These are phyloP conservation scores for Cataglyphis livida DNA, from an alignment of 2,888 invertebrate species.

Conservation along the genomic window DNA sequence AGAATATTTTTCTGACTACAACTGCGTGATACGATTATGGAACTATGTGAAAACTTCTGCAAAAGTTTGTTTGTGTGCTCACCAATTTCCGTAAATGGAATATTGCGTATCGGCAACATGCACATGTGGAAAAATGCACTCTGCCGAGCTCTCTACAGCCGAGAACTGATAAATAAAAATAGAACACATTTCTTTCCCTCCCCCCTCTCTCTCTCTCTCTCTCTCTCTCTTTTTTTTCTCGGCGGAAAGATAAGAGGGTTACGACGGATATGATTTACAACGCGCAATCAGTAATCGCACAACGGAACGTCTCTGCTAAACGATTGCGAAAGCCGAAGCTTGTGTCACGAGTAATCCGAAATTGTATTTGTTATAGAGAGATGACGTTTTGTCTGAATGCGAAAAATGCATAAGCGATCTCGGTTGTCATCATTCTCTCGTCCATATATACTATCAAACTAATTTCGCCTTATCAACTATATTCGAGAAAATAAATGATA, in stretches of 20 bases:
- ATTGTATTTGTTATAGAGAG: slow-evolving; percentile 5
- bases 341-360: slow-evolving; percentile 35
- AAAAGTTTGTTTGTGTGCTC: neutral
- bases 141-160: slow-evolving; percentile 13
- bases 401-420: neutral
- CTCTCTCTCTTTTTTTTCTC: neutral
- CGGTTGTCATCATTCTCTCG: neutral
- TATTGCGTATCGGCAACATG: neutral
- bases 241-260: slow-evolving; percentile 57
- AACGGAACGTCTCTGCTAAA: slow-evolving; percentile 22
- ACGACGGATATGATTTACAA: slow-evolving; percentile 51
- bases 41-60: neutral
- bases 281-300: slow-evolving; percentile 57
- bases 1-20: neutral
- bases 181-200: slow-evolving; percentile 42
- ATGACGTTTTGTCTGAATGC: neutral
- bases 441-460: neutral
- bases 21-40: neutral
- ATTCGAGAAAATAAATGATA: no score
- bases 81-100: slow-evolving; percentile 15
- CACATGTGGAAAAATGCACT: neutral
- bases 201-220: neutral
- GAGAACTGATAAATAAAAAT: slow-evolving; percentile 54
- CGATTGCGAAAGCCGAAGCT: slow-evolving; percentile 48
- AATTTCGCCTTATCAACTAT: neutral